Conservation (phyloP, 2,888 invertebrate species). For the Halocaridina rubra region DNA sequence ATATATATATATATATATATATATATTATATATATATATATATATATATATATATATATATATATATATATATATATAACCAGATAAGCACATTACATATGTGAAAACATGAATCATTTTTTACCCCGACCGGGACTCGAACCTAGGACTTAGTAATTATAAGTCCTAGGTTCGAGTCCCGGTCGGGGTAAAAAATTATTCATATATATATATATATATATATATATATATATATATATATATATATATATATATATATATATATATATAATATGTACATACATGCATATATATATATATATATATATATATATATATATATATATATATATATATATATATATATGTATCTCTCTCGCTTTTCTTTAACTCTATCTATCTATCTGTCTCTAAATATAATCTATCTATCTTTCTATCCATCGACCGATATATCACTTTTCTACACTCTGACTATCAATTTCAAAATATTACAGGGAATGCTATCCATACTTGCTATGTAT, state of each 20-base stretch:
- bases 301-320: neutral
- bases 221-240: neutral
- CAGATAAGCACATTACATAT: neutral
- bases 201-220: neutral
- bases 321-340: conserved; percentile 3
- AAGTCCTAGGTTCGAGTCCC: no score
- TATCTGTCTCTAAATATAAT: neutral
- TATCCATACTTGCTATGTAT: no score
- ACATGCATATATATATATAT: neutral
- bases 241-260: neutral
- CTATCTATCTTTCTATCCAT: neutral
- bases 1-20: no score
- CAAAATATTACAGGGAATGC: no score
- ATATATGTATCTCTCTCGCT: neutral
- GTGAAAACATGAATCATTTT: no score
- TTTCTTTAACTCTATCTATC: neutral
- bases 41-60: neutral
- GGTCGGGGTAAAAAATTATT: no score
- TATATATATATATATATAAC: neutral
- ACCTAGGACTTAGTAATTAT: no score
- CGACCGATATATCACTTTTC: no score
- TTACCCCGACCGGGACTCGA: no score
- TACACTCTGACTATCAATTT: no score
- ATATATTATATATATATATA: neutral
- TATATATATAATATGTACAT: neutral